Evolutionary conservation across 2,797 vertebrate species (phyloP).

Genomic region (Gephyroberyx darwinii): DNA sequence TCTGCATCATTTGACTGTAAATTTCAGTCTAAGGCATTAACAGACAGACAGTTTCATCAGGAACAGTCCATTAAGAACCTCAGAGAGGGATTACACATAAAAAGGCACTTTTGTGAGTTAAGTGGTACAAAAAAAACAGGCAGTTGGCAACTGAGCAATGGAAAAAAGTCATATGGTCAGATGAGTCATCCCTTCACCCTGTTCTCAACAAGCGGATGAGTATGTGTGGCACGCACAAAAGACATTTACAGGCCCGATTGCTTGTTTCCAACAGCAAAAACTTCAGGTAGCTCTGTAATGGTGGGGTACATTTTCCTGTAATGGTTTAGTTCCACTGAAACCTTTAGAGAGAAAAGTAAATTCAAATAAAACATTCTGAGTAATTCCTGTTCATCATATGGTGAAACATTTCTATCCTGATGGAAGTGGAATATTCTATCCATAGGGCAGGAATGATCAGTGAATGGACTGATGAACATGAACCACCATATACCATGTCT

Average conservation of each 20-base stretch:
- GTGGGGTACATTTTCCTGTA: slow-evolving; percentile 59
- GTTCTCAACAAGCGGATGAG: slow-evolving; percentile 10
- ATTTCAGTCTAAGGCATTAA: not conserved
- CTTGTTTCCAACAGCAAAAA: slow-evolving; percentile 55
- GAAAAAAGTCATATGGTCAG: slow-evolving; percentile 13
- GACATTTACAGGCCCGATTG: slow-evolving; percentile 42
- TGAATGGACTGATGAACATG: too few species aligned
- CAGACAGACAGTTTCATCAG: slow-evolving; percentile 13
- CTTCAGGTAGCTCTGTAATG: slow-evolving; percentile 50
- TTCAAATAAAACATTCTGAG: slow-evolving; percentile 33
- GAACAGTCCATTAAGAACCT: not conserved
- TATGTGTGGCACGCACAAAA: slow-evolving; percentile 21
- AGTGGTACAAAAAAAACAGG: not conserved
- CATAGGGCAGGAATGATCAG: not conserved
- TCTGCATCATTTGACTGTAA: not conserved
- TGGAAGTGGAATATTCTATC: slow-evolving; percentile 1
- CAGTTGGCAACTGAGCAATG: not conserved
- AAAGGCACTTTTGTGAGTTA: not conserved
- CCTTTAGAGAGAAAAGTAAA: not conserved
- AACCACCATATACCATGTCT: too few species aligned
- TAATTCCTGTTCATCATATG: not conserved
- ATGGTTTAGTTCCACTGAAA: slow-evolving; percentile 57
- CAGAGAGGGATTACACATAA: slow-evolving; percentile 3
- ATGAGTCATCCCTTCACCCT: slow-evolving; percentile 47
- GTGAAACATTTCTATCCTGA: too few species aligned